Percentiles rank a stretch among this genome's conserved stretches.
Evolutionary conservation across 2,888 invertebrate species (phyloP).

Genomic region (Synanthedon vespiformis): DNA sequence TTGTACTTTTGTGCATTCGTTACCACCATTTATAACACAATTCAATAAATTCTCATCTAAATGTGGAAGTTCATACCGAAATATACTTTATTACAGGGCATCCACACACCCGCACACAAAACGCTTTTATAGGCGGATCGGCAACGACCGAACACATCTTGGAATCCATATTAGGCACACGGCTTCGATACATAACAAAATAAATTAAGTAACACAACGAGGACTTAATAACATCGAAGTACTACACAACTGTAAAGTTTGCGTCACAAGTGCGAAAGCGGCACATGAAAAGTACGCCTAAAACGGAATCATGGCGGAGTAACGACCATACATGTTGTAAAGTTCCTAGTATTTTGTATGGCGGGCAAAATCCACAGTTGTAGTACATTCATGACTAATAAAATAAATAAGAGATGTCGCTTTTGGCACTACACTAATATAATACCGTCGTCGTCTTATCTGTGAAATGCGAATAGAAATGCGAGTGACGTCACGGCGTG

Average conservation of each 20-base stretch:
- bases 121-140: slow-evolving; percentile 20
- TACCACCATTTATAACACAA: too few species aligned
- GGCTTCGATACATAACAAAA: slow-evolving; percentile 30
- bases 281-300: too few species aligned
- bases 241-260: too few species aligned
- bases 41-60: too few species aligned
- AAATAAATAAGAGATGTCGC: slow-evolving; percentile 18
- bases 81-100: too few species aligned
- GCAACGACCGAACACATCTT: slow-evolving; percentile 25
- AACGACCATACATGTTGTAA: too few species aligned
- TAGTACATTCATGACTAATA: neutral
- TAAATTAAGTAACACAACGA: slow-evolving; percentile 58
- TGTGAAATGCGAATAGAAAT: neutral
- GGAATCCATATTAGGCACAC: slow-evolving; percentile 25
- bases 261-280: too few species aligned
- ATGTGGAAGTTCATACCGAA: too few species aligned
- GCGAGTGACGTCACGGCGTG: slow-evolving; percentile 23
- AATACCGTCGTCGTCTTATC: neutral
- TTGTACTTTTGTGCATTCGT: too few species aligned
- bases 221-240: too few species aligned
- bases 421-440: slow-evolving; percentile 51
- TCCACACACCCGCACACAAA: neutral
- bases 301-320: neutral
- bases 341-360: too few species aligned
- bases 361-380: too few species aligned